Evolutionary conservation across 1,140 invertebrate species (phyloP).

Genomic region (Polyergus mexicanus): DNA sequence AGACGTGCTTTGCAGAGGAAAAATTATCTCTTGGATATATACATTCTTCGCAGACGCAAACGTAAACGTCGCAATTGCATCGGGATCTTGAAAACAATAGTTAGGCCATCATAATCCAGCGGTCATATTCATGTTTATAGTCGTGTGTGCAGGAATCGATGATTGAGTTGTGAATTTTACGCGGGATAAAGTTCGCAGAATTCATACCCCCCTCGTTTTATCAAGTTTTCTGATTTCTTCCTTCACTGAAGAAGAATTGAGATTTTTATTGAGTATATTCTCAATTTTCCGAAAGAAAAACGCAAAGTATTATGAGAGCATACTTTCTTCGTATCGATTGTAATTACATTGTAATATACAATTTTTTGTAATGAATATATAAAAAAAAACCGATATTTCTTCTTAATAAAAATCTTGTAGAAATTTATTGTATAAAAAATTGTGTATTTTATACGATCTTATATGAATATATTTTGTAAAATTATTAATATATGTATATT

Average conservation of each 20-base stretch:
- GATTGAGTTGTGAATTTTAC: slow-evolving; percentile 3
- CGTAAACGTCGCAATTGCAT: neutral
- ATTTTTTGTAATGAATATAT: neutral
- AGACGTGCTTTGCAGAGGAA: neutral
- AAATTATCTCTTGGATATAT: neutral
- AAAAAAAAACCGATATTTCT: neutral
- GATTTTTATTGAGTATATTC: neutral
- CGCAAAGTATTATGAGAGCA: too few relatives aligned
- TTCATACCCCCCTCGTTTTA: neutral
- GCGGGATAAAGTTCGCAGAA: neutral
- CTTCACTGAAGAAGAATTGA: neutral
- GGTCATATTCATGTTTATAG: neutral
- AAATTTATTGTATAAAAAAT: neutral
- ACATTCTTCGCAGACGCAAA: slow-evolving; percentile 11
- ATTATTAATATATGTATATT: neutral
- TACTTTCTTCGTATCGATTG: neutral
- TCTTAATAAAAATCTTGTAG: neutral
- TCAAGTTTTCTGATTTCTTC: neutral
- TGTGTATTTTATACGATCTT: neutral
- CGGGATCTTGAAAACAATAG: slow-evolving; percentile 35
- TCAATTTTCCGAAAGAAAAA: neutral
- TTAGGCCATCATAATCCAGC: slow-evolving; percentile 18
- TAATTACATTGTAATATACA: neutral
- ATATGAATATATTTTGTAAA: neutral
- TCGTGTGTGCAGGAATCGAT: neutral